Evolutionary conservation across 2,888 invertebrate genomes (phyloP).

Genomic region (Noctua pronuba): DNA sequence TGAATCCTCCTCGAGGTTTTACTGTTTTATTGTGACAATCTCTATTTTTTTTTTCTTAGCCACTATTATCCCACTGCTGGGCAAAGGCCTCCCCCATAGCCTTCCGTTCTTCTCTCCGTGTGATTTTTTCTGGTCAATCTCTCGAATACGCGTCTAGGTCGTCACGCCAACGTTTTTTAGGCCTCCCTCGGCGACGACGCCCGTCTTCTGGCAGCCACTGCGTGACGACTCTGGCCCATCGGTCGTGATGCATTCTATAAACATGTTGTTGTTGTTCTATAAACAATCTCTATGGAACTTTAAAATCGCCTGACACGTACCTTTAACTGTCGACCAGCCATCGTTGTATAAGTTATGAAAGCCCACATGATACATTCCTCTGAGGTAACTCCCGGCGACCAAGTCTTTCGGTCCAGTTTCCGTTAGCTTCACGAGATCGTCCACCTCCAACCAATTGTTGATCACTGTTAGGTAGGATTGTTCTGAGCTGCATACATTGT

Average conservation of each 20-base stretch:
- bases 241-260: too few relatives aligned
- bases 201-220: too few relatives aligned
- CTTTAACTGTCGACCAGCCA: slow-evolving; percentile 32
- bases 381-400: slow-evolving; percentile 14
- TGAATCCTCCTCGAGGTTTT: background rate
- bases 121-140: too few relatives aligned
- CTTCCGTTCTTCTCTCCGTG: too few relatives aligned
- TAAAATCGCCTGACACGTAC: slow-evolving; percentile 2
- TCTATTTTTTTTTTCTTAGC: too few relatives aligned
- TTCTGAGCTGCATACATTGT: slow-evolving; percentile 33
- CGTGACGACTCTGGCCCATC: too few relatives aligned
- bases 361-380: slow-evolving; percentile 41
- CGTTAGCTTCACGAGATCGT: slow-evolving; percentile 18
- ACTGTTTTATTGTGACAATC: background rate
- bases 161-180: too few relatives aligned
- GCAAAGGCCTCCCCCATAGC: too few relatives aligned
- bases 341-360: slow-evolving; percentile 32
- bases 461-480: slow-evolving; percentile 37
- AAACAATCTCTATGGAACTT: background rate
- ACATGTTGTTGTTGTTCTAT: too few relatives aligned
- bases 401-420: background rate
- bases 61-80: too few relatives aligned
- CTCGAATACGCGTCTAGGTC: too few relatives aligned
- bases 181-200: too few relatives aligned
- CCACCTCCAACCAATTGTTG: slow-evolving; percentile 12